Conservation (phyloP, 2,888 invertebrate genomes). For the Mythimna ferrago region DNA sequence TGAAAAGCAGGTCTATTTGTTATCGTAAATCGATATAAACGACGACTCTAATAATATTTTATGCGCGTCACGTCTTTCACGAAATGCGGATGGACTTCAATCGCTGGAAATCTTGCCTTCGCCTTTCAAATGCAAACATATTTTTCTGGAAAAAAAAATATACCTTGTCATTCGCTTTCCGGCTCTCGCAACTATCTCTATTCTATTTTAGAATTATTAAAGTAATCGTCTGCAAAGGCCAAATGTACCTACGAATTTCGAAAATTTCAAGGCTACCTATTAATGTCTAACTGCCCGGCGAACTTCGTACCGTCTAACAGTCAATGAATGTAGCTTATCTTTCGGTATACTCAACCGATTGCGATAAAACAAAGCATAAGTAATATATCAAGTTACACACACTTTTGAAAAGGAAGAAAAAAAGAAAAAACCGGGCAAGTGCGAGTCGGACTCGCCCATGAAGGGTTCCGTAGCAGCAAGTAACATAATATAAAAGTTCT, state of each 20-base stretch:
- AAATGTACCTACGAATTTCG: neutral
- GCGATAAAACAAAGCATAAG: too few relatives aligned
- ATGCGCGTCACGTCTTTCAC: conserved; percentile 34
- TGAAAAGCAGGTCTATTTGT: conserved; percentile 26
- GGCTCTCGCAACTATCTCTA: neutral
- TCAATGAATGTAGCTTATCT: too few relatives aligned
- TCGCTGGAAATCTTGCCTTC: neutral
- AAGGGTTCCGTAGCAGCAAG: too few relatives aligned
- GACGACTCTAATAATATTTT: conserved; percentile 21
- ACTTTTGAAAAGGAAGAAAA: too few relatives aligned
- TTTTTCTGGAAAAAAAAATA: neutral
- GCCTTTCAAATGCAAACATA: conserved; percentile 16
- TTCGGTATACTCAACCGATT: too few relatives aligned
- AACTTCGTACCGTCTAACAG: too few relatives aligned
- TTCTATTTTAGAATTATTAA: neutral
- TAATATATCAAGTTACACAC: too few relatives aligned
- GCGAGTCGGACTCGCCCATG: too few relatives aligned
- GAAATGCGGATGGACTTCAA: conserved; percentile 9
- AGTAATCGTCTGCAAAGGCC: neutral
- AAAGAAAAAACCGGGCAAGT: too few relatives aligned
- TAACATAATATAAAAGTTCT: too few relatives aligned
- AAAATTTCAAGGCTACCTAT: neutral
- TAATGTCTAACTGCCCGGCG: too few relatives aligned
- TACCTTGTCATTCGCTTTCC: neutral
- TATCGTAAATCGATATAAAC: conserved; percentile 33